Evolutionary conservation across 2,888 invertebrate species (phyloP).

Genomic region (Trypoxylon attenuatum): DNA sequence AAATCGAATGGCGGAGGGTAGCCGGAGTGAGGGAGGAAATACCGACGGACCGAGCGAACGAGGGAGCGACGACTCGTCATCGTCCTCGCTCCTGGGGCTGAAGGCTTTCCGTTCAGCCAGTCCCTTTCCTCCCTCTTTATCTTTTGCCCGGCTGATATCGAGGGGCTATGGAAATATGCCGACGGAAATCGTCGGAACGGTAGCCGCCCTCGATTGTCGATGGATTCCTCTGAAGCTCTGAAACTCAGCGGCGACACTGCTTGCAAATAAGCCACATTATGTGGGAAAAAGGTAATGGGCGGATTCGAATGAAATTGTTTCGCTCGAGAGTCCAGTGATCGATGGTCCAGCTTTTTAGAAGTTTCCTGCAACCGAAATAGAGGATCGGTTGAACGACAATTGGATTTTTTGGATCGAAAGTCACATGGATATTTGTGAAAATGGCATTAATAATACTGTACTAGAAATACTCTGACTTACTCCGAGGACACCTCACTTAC

Average conservation of each 20-base stretch:
- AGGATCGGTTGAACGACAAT: too few species aligned
- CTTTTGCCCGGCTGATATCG: slow-evolving; percentile 37
- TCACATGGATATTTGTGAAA: too few species aligned
- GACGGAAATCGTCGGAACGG: slow-evolving; percentile 35
- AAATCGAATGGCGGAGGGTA: slow-evolving; percentile 58
- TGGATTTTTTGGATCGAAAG: too few species aligned
- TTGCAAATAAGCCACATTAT: background rate
- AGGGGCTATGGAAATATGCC: slow-evolving; percentile 36
- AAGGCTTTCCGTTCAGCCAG: slow-evolving; percentile 37
- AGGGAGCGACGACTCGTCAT: slow-evolving; percentile 30
- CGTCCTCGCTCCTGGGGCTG: slow-evolving; percentile 36
- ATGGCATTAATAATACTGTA: too few species aligned
- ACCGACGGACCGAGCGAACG: slow-evolving; percentile 12
- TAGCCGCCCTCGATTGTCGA: slow-evolving; percentile 37
- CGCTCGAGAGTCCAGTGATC: too few species aligned
- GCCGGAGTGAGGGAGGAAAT: slow-evolving; percentile 21
- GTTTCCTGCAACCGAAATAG: too few species aligned
- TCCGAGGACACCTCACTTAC: too few species aligned
- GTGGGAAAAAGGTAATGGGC: too few species aligned
- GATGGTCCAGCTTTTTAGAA: too few species aligned
- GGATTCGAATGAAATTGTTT: too few species aligned
- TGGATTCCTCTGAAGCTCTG: slow-evolving; percentile 28
- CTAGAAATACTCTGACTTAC: too few species aligned
- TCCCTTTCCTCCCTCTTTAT: slow-evolving; percentile 31
- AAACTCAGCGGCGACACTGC: background rate